These are phyloP conservation scores for Acanthurus leucopareius DNA, from an alignment of 2,797 vertebrate species.

Conservation along the genomic window DNA sequence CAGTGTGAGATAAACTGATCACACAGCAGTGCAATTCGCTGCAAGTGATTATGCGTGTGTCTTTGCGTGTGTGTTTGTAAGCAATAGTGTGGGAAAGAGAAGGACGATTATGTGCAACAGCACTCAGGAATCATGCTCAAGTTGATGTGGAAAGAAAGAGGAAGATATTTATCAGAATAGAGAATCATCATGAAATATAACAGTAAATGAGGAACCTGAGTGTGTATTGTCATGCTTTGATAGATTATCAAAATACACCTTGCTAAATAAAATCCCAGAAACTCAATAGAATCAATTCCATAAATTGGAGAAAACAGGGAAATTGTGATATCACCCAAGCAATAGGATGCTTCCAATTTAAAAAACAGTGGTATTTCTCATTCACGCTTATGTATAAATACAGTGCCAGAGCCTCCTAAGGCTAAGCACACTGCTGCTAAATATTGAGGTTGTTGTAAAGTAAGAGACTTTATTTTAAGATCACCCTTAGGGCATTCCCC, in stretches of 20 bases:
- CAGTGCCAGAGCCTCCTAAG: conserved; percentile 7
- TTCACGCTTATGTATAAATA: too few relatives aligned
- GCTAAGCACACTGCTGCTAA: conserved; percentile 28
- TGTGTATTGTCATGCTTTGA: not conserved
- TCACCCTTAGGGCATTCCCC: conserved; percentile 13
- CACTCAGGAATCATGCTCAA: conserved; percentile 38
- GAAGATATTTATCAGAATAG: conserved; percentile 16
- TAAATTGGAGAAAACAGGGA: conserved; percentile 19
- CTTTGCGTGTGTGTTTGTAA: conserved; percentile 16
- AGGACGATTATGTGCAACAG: conserved; percentile 52
- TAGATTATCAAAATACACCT: not conserved
- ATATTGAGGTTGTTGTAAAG: conserved; percentile 37
- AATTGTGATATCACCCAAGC: conserved; percentile 35
- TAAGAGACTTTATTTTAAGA: conserved; percentile 31
- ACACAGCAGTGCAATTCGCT: conserved; percentile 66
- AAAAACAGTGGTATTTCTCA: conserved; percentile 50
- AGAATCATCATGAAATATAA: conserved; percentile 14
- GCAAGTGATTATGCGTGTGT: conserved; percentile 63
- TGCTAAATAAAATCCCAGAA: conserved; percentile 14
- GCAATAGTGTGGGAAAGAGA: conserved; percentile 9
- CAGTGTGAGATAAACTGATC: conserved; percentile 76
- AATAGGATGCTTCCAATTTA: conserved; percentile 42
- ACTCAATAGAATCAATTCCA: conserved; percentile 10
- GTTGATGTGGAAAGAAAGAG: conserved; percentile 12
- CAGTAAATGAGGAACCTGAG: not conserved